Base-by-base conservation (phyloP, 2,888 invertebrate species). In the Campopleginae sp. region DNA sequence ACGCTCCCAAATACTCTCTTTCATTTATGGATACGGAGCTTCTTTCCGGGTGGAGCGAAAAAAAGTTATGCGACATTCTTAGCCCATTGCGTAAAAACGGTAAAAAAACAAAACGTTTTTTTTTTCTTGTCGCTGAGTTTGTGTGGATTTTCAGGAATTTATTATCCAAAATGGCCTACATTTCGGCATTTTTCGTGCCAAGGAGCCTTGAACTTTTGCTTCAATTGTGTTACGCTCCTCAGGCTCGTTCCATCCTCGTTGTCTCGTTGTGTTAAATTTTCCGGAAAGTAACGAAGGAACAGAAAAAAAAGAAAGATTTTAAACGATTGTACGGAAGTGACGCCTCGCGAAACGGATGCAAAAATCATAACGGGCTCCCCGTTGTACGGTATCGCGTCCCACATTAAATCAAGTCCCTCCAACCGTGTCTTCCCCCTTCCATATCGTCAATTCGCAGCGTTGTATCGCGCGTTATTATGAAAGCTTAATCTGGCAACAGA, bases 371-470 rank as follows among this genome's bases (percentile, higher is more conserved):
- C 89, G 89, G 88, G 70, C 77, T 80, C 44, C 76, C 80, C 82
- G 85, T 74, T 77, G 70, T 88, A 90, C 90, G 89, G 89, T 90
- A 90, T 88, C 86, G 88, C 87, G 90, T 89, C 89, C 90, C 89
- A 90, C 89, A 89, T 90, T 88, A 87, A 88, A 89, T 88, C 89
- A 84, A 88, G 87, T 88, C 89, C 87, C 84, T 79, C 86, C 63
- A 74, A 86, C 71, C 85, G 86, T 71, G 77, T 82, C 86, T 84
- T 79, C 81, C 81, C 79, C 83, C 14, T 38, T 38, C 61, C 78
- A 48, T n/a, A n/a, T 58, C 33, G 65, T 71, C 58, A 54, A 74
- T 75, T 80, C 58, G 48, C 42, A 31, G 61, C 10, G 23, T 12
- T 75, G 63, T 46, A 46, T 23, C 51, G 10, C 46, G 76, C 63